Evolutionary conservation across 2,888 invertebrate genomes (phyloP).

Genomic region (Pegoplata infirma): DNA sequence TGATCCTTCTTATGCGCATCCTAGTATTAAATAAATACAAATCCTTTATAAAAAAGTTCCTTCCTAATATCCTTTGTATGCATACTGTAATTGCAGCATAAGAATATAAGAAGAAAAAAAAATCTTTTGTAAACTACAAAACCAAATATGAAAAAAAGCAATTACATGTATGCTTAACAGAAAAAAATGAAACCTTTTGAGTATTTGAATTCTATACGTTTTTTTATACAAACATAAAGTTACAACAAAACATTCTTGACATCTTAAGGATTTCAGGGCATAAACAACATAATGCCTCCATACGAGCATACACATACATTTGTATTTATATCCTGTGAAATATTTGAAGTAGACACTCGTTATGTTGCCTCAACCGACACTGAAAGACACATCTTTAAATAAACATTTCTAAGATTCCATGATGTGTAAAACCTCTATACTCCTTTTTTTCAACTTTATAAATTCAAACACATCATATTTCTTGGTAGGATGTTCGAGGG

Average conservation of each 20-base stretch:
- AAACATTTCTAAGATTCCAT: background rate
- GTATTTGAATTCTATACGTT: constrained; percentile 28
- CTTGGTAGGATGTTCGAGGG: background rate
- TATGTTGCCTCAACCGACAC: constrained; percentile 14
- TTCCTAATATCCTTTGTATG: background rate
- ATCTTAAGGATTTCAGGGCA: constrained; percentile 55
- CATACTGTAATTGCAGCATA: background rate
- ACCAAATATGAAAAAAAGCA: background rate
- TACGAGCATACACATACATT: background rate
- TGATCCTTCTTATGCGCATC: too few species aligned
- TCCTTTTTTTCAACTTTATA: background rate
- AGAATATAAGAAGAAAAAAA: background rate
- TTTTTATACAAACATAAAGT: constrained; percentile 9
- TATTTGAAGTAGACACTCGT: constrained; percentile 6
- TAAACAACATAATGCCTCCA: constrained; percentile 26
- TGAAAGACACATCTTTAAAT: background rate
- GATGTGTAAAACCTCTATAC: background rate
- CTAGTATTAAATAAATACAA: too few species aligned
- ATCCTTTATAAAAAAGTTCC: background rate
- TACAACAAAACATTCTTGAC: constrained; percentile 56
- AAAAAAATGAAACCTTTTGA: constrained; percentile 31
- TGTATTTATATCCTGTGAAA: constrained; percentile 16
- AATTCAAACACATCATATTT: background rate
- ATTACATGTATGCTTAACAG: constrained; percentile 21
- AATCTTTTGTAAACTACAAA: background rate